Conservation (phyloP, 1,140 invertebrate genomes). For the Papilio polytes region DNA sequence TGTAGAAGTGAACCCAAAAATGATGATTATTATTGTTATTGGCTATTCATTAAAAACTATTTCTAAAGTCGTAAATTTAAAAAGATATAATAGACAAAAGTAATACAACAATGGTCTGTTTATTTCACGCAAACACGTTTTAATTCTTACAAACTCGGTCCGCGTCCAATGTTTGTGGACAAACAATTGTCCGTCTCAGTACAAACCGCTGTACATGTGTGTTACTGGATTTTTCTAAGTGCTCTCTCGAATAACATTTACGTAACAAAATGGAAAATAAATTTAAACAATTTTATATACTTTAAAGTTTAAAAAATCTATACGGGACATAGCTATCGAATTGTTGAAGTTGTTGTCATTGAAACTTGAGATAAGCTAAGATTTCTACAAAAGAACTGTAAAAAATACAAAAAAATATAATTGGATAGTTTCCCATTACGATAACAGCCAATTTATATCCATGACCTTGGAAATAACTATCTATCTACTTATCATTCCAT, state of each 20-base stretch:
- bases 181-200: conserved; percentile 29
- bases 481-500: too few relatives aligned
- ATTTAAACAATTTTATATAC: background rate
- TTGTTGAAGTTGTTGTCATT: background rate
- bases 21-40: too few relatives aligned
- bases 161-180: conserved; percentile 22
- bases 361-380: too few relatives aligned
- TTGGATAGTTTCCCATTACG: too few relatives aligned
- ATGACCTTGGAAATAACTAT: too few relatives aligned
- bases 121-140: conserved; percentile 22
- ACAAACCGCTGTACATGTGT: conserved; percentile 16
- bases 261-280: conserved; percentile 7
- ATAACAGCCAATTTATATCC: too few relatives aligned
- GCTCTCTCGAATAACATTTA: conserved; percentile 26
- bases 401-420: too few relatives aligned
- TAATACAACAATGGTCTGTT: conserved; percentile 4
- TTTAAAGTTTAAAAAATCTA: background rate
- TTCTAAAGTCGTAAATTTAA: background rate
- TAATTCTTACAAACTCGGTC: conserved; percentile 27
- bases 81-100: background rate
- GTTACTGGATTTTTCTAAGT: conserved; percentile 28
- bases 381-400: too few relatives aligned
- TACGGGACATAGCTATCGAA: background rate
- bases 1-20: too few relatives aligned
- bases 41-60: background rate